Conservation (phyloP, 2,888 invertebrate genomes). For the Drosophila neutralis region DNA sequence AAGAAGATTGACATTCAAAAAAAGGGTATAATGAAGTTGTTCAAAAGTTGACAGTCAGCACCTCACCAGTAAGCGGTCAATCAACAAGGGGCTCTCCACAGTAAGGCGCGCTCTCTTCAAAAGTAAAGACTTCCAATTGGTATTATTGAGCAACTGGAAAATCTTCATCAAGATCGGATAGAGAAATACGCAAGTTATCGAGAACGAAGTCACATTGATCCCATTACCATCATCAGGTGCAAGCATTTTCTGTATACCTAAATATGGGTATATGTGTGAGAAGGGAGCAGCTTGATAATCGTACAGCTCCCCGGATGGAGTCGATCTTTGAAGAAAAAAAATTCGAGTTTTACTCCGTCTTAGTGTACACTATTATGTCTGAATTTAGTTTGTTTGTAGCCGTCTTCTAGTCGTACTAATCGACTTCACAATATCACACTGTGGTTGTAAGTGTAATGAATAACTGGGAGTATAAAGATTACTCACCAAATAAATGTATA, state of each 20-base stretch:
- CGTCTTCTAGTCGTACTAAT: not conserved
- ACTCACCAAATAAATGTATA: slow-evolving; percentile 65
- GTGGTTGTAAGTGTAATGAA: slow-evolving; percentile 18
- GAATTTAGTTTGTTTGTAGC: not conserved
- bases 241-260: not conserved
- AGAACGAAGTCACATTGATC: not conserved
- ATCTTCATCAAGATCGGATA: not conserved
- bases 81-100: not conserved
- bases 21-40: not conserved
- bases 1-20: not conserved
- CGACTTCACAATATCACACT: not conserved
- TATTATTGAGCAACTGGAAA: not conserved
- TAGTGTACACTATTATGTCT: not conserved
- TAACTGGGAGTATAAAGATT: slow-evolving; percentile 40
- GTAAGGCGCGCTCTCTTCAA: not conserved
- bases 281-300: not conserved
- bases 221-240: not conserved
- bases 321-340: not conserved
- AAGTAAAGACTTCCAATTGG: not conserved
- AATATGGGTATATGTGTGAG: not conserved
- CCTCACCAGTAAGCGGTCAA: not conserved
- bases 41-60: not conserved
- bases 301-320: not conserved
- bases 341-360: not conserved
- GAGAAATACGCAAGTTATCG: not conserved